Conservation (phyloP, 2,113 vertebrate species). For the Cettia cetti region DNA sequence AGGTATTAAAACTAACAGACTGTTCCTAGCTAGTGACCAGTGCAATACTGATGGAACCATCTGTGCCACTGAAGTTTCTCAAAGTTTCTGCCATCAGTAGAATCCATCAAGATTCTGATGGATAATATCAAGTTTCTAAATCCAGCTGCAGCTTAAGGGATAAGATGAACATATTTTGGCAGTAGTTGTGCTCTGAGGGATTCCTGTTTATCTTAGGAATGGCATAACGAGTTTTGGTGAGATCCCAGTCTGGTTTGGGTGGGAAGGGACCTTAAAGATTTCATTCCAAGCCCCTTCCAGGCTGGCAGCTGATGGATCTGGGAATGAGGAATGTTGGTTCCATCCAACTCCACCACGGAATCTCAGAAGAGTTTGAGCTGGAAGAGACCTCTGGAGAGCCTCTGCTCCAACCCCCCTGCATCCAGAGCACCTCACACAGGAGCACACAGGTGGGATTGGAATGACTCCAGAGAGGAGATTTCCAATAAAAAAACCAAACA, state of each 20-base stretch:
- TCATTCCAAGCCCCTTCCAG: neutral
- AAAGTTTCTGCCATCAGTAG: neutral
- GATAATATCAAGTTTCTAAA: neutral
- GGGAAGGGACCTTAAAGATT: neutral
- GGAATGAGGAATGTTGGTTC: neutral
- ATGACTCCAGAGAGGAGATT: neutral
- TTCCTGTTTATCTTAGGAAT: accelerated
- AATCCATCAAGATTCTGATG: neutral
- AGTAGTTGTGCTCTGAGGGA: neutral
- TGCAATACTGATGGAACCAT: neutral
- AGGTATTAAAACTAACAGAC: neutral
- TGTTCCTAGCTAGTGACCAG: neutral
- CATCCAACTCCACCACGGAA: neutral
- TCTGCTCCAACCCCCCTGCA: neutral
- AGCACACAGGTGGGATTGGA: neutral
- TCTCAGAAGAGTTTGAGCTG: neutral
- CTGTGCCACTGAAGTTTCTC: neutral
- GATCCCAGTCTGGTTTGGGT: neutral
- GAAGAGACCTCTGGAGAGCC: neutral
- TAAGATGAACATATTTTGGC: neutral
- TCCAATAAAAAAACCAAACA: neutral
- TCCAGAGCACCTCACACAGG: neutral
- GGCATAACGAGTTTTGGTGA: neutral
- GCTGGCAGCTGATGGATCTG: neutral
- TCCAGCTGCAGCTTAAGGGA: neutral